Evolutionary conservation across 2,113 vertebrate genomes (phyloP).

Genomic region (Sinocyclocheilus grahami): DNA sequence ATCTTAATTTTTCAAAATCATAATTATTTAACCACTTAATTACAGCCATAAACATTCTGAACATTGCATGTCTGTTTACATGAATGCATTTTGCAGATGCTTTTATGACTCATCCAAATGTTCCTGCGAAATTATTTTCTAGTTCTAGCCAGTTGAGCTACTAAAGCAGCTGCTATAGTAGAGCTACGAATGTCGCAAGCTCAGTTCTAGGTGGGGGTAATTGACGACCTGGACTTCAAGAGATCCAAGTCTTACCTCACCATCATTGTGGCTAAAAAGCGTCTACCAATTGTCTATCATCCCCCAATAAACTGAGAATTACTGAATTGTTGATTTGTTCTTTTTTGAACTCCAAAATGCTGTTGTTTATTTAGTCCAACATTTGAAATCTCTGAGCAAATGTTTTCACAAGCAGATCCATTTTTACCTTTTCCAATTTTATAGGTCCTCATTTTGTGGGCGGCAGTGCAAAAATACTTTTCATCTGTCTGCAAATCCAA

Average conservation of each 20-base stretch:
- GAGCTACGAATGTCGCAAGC: not conserved
- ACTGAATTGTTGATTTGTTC: conserved; percentile 12
- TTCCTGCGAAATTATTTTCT: not conserved
- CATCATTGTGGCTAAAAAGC: not conserved
- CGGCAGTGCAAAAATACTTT: conserved; percentile 71
- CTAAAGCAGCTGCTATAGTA: not conserved
- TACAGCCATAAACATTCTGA: not conserved
- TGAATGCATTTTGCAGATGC: too few species aligned
- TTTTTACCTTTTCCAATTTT: conserved; percentile 62
- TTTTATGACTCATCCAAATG: not conserved
- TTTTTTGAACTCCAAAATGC: not conserved
- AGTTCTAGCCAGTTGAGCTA: not conserved
- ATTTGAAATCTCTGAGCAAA: conserved; percentile 62
- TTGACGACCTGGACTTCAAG: not conserved
- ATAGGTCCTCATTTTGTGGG: conserved; percentile 69
- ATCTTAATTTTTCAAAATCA: too few species aligned
- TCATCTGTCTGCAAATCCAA: conserved; percentile 69
- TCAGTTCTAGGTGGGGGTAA: not conserved
- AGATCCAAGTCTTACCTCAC: not conserved
- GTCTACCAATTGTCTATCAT: not conserved
- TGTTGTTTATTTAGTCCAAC: conserved; percentile 55
- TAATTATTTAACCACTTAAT: too few species aligned
- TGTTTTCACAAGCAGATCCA: conserved; percentile 60
- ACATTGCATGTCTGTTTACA: not conserved
- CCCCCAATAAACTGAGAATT: conserved; percentile 33